Percentiles rank a stretch among this genome's conserved stretches.
phyloP scores from a whole-genome alignment of 1,140 invertebrate genomes.

The Bursaphelenchus mucronatus region DNA sequence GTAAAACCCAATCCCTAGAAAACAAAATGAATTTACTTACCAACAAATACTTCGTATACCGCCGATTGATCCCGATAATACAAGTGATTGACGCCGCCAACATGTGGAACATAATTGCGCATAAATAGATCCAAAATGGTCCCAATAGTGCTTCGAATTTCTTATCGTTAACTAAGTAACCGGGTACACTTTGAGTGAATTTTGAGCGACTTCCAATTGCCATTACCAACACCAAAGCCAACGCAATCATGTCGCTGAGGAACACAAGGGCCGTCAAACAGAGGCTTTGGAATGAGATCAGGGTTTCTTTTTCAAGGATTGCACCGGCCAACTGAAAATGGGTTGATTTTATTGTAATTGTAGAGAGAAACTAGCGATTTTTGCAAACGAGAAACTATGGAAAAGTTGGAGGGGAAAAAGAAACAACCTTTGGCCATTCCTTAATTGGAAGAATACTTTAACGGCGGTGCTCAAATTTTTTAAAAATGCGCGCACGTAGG shows the following conservation, averaged over 20 bases:
- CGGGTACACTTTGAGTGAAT: conserved; percentile 12
- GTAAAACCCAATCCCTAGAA: background rate
- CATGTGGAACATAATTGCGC: conserved; percentile 54
- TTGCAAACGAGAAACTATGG: no score
- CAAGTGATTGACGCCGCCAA: conserved; percentile 46
- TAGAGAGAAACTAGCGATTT: background rate
- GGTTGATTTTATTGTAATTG: background rate
- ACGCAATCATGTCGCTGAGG: conserved; percentile 46
- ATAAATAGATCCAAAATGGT: conserved; percentile 52
- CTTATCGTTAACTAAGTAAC: conserved; percentile 33
- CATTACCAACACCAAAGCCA: conserved; percentile 40
- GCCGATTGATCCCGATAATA: conserved; percentile 50
- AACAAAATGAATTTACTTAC: conserved; percentile 22
- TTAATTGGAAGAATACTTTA: no score
- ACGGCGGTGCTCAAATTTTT: no score
- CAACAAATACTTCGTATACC: conserved; percentile 42
- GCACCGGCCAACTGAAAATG: conserved; percentile 43
- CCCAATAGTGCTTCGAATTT: conserved; percentile 39
- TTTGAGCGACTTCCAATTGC: conserved; percentile 40
- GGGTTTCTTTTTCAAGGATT: conserved; percentile 36
- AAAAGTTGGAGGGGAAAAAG: no score
- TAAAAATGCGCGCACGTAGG: no score
- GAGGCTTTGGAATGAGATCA: conserved; percentile 40
- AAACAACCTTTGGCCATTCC: no score
- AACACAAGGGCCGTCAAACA: conserved; percentile 43